Conservation (phyloP, 2,888 invertebrate species). For the Augochlorella aurata region DNA sequence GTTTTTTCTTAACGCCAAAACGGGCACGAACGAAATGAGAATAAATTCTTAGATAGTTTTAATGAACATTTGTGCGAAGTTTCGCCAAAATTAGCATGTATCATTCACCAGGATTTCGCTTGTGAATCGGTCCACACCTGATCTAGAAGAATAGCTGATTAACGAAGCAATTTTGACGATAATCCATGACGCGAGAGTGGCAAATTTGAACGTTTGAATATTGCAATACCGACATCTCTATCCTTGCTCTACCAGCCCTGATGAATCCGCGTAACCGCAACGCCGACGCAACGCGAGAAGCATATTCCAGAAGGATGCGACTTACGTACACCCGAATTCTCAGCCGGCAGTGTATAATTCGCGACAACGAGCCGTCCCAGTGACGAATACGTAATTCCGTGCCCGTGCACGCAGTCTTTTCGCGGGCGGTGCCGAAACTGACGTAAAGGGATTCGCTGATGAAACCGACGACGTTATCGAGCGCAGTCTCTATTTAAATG, state of each 20-base stretch:
- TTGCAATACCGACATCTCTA: neutral
- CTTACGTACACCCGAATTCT: neutral
- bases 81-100: no score
- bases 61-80: no score
- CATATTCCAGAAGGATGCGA: neutral
- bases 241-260: neutral
- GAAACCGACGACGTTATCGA: constrained; percentile 14
- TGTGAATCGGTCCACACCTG: neutral
- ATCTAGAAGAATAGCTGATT: neutral
- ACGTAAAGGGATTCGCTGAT: constrained; percentile 17
- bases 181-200: neutral
- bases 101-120: neutral
- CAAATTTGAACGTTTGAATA: neutral
- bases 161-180: neutral
- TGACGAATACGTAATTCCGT: constrained; percentile 5
- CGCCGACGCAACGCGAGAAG: neutral
- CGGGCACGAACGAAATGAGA: no score
- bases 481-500: constrained; percentile 26
- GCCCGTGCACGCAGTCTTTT: neutral
- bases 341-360: neutral
- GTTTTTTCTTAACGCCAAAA: no score
- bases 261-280: neutral
- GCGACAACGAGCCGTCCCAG: neutral
- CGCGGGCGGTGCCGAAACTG: neutral
- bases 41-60: no score